Evolutionary conservation across 1,140 invertebrate genomes (phyloP).

Genomic region (Microplitis mediator): DNA sequence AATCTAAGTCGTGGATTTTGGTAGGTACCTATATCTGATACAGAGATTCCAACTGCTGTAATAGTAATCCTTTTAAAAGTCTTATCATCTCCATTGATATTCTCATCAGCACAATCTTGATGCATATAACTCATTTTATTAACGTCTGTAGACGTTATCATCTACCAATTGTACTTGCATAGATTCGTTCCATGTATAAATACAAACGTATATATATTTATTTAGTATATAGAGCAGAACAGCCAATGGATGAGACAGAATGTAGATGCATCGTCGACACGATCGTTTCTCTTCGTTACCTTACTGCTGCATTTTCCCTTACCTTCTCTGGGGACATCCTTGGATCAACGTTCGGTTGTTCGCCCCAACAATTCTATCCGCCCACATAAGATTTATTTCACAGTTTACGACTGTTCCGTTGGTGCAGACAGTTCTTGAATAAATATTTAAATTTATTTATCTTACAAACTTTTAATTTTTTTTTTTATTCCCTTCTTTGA

Average conservation of each 20-base stretch:
- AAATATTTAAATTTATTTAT: not conserved
- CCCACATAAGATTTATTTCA: constrained; percentile 1
- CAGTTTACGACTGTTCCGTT: not conserved
- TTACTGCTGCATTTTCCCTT: not conserved
- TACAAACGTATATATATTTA: not conserved
- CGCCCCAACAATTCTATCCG: constrained; percentile 1
- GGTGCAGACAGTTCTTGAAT: not conserved
- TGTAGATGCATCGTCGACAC: constrained; percentile 24
- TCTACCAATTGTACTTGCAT: not conserved
- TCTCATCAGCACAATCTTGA: not conserved
- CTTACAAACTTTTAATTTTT: not conserved
- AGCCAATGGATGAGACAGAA: not conserved
- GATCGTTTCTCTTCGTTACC: constrained; percentile 29
- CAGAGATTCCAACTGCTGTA: not conserved
- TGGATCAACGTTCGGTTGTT: constrained; percentile 27
- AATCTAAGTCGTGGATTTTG: constrained; percentile 36
- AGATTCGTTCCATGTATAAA: not conserved
- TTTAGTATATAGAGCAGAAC: not conserved
- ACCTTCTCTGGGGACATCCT: constrained; percentile 3
- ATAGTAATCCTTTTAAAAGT: not conserved
- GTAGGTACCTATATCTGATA: not conserved
- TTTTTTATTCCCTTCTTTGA: not conserved
- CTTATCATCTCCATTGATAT: not conserved
- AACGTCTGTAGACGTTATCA: not conserved
- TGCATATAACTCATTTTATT: not conserved